Evolutionary conservation across 2,797 vertebrate genomes (phyloP), one percentile per base, ranked within the genome.

Genomic region (Avahi laniger): DNA sequence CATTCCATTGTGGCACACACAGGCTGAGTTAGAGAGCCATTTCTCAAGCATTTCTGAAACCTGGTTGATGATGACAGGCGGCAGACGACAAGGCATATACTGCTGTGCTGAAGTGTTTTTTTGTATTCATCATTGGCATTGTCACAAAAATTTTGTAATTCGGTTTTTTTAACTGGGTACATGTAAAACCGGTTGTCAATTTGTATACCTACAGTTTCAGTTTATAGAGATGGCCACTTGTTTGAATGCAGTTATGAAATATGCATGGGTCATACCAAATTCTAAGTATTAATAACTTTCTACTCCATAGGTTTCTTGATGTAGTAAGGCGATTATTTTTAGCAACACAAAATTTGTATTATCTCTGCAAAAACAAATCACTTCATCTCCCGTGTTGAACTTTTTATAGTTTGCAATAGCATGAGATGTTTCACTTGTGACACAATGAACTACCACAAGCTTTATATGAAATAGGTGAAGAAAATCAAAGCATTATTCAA

Each of bases 231-330:
- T 30, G 89, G 43, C 22, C 67, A 46, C 52, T 93, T 84, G 52
- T 57, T 96, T 84, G 89, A 87, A 84, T 81, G 67, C 30, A 73
- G 17, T 84, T 90, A n/a, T 84, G 38, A 94, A 80, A 59, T 87
- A 67, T 24, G 30, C 46, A 11, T 41, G 33, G 50, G 46, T 73
- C 52, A 35, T 83, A 43, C 33, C 17, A 76, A 92, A 83, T 76
- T 90, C 70, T 86, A 93, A 89, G 48, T 65, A 57, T 57, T 57
- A 57, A 26, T 57, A 90, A 86, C 43, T 79, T 91, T 78, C 54
- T 91, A 50, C 20, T 90, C 59, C 14, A 10, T 57, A 90, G 18
- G 18, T 85, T 83, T 88, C 63, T 87, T 95, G 24, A 94, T 78
- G 92, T 93, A 90, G 13, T 84, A 63, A 87, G 18, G 73, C 11